Base-by-base conservation (phyloP, 2,888 invertebrate species). In the Drosophila paranaensis region DNA sequence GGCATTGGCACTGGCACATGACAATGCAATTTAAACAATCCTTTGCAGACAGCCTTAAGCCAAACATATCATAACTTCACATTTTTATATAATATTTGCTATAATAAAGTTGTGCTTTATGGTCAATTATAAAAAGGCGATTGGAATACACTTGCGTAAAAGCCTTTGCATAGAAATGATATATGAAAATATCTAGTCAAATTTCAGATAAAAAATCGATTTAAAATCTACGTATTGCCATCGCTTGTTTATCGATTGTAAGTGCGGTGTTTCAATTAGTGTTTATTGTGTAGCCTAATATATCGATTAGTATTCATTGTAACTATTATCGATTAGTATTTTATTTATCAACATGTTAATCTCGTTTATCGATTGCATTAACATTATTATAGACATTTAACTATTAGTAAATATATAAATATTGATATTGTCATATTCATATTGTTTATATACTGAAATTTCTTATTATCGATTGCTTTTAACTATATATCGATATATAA, bases 11-110 rank as follows among this genome's bases (percentile, higher is more conserved):
- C 30, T 30, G 30, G 5, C 45, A 13, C 60, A 65, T 55, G 74
- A 48, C 67, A 77, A 65, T 80, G 78, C 81, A 86, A 75, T 86
- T 86, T 71, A 65, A 78, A 78, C 40, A 55, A 40, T 30, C 53
- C 48, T 61, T 55, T 48, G 53, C 39, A 11, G 54, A 6, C 39
- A 40, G 37, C 39, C 60, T 10, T 45, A 54, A 43, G 66, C 42
- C 16, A 33, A 43, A 25, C 54, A 10, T 33, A 50, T 16, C 39
- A 56, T 48, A 58, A 45, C 48, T 57, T 63, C 30, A 35, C 51
- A 58, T 62, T 37, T 25, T 53, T 3, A 35, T 51, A 42, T 25
- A 55, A 11, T 45, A 40, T 35, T 46, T 11, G 16, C 11, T 9
- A n/a, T 64, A 64, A 37, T 51, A 51, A 53, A 39, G 39, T 14